Conservation (phyloP, 2,113 vertebrate species). For the Rhinolophus sinicus region DNA sequence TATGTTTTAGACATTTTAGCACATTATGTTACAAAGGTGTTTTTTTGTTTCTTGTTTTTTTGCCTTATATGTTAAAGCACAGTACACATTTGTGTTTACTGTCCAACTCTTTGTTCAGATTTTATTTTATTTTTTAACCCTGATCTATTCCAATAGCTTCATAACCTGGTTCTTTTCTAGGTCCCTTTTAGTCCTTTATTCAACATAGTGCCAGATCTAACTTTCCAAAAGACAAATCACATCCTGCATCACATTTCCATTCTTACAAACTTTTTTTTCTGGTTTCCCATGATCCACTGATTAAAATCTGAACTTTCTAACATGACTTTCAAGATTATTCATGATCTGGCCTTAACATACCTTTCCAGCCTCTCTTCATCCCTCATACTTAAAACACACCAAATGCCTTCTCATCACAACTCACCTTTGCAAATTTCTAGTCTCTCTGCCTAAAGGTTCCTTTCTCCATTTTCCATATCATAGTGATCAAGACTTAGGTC, state of each 20-base stretch:
- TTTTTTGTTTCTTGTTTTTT: not conserved
- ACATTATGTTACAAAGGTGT: not conserved
- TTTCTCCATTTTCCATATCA: not conserved
- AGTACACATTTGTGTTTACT: not conserved
- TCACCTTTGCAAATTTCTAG: not conserved
- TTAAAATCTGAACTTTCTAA: not conserved
- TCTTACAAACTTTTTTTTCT: not conserved
- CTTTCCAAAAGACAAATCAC: constrained; percentile 5
- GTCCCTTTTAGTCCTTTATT: not conserved
- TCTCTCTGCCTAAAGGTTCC: not conserved
- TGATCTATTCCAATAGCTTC: not conserved
- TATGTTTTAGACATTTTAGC: not conserved
- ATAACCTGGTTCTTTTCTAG: not conserved
- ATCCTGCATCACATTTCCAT: not conserved
- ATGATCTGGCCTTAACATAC: not conserved
- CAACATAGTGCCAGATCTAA: not conserved
- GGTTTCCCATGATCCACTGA: not conserved
- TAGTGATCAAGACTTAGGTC: not conserved
- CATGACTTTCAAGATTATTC: not conserved
- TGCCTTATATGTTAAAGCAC: not conserved
- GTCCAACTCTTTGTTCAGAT: not conserved
- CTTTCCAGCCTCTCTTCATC: not conserved
- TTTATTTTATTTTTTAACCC: not conserved
- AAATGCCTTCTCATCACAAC: not conserved
- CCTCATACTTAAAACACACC: not conserved